These are phyloP conservation scores for Phoeniculus purpureus DNA, from an alignment of 2,797 vertebrate species.

Conservation along the genomic window DNA sequence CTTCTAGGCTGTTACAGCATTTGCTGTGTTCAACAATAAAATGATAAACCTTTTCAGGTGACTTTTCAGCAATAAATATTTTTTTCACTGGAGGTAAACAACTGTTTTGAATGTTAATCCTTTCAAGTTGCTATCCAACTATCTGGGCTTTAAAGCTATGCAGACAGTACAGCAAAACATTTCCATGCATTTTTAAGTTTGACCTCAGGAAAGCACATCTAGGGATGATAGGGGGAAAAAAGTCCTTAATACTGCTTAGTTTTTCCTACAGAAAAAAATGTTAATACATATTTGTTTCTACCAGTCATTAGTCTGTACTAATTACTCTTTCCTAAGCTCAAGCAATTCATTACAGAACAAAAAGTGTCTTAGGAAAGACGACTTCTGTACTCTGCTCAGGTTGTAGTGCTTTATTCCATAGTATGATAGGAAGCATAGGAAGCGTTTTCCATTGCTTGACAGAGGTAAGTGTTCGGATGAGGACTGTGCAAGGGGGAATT, in stretches of 20 bases:
- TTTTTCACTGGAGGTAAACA: not conserved
- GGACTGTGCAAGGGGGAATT: not conserved
- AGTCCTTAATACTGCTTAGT: not conserved
- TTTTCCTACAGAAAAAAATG: not conserved
- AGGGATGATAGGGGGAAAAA: not conserved
- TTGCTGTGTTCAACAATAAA: not conserved
- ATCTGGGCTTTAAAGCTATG: not conserved
- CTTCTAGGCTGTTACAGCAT: fast-evolving
- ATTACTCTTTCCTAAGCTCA: not conserved
- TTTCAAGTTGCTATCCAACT: not conserved
- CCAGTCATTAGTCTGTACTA: not conserved
- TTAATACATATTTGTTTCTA: not conserved
- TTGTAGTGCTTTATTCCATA: not conserved
- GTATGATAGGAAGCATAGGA: fast-evolving
- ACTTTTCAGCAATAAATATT: not conserved
- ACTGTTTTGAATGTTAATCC: not conserved
- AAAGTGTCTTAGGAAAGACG: not conserved
- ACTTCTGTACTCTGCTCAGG: not conserved
- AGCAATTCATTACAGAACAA: not conserved
- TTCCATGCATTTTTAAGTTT: not conserved
- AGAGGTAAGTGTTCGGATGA: not conserved
- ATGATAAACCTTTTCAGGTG: not conserved
- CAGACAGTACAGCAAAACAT: not conserved
- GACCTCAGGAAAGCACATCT: not conserved
- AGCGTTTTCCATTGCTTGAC: not conserved